Conservation (phyloP, 92 coral and sea anemone species). For the Desmophyllum pertusum region DNA sequence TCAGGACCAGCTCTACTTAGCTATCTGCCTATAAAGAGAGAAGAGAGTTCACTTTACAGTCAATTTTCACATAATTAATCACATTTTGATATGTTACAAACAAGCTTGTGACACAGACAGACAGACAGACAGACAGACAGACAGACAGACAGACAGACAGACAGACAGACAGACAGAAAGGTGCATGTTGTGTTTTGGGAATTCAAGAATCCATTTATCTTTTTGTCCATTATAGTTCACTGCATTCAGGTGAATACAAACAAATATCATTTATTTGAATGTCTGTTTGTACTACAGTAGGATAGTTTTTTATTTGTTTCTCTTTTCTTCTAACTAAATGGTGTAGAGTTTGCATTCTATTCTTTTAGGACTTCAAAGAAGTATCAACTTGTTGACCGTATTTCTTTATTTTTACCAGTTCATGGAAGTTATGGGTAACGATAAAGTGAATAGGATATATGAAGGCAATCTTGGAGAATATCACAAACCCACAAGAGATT, state of each 20-base stretch:
- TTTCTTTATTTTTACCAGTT: constrained; percentile 63
- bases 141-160: no score
- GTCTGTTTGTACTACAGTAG: not conserved
- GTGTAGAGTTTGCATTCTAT: no score
- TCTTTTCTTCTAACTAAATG: not conserved
- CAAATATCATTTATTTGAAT: not conserved
- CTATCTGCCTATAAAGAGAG: no score
- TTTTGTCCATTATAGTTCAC: not conserved
- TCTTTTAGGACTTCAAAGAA: no score
- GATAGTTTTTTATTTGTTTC: not conserved
- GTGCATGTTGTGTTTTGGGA: not conserved
- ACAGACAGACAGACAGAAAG: not conserved
- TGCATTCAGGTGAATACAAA: not conserved
- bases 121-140: no score
- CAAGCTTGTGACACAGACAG: not conserved
- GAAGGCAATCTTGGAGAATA: constrained; percentile 81
- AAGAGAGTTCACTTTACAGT: no score
- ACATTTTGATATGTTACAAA: not conserved
- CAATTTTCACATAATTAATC: not conserved
- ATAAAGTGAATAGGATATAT: constrained; percentile 78
- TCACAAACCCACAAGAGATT: constrained; percentile 85
- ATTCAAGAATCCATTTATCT: not conserved
- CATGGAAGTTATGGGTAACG: constrained; percentile 94
- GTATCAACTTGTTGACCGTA: not conserved
- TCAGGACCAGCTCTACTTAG: no score